Evolutionary conservation across 92 coral and sea anemone species (phyloP).

Genomic region (Parazoanthus atlanticus): DNA sequence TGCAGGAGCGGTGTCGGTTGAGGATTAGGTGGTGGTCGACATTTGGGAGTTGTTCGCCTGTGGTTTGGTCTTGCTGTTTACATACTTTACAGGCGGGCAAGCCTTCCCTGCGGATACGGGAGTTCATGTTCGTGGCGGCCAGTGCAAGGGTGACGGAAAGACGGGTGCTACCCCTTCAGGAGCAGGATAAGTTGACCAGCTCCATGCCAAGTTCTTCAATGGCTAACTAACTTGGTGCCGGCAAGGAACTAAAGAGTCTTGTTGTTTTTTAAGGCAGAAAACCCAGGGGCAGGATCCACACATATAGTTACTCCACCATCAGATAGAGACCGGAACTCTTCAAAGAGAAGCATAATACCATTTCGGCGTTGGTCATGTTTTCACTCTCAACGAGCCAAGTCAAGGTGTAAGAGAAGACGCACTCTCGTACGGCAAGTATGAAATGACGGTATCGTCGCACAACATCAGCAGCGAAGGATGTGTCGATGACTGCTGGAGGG

Average conservation of each 20-base stretch:
- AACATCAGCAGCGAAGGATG: no score
- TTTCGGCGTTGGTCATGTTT: slow-evolving; percentile 37
- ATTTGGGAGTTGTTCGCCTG: slow-evolving; percentile 31
- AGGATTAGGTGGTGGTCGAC: slow-evolving; percentile 22
- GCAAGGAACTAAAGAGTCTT: slow-evolving; percentile 5
- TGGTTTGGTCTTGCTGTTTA: slow-evolving; percentile 37
- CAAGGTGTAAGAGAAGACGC: slow-evolving; percentile 48
- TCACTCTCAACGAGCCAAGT: slow-evolving; percentile 21
- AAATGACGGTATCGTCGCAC: slow-evolving; percentile 11
- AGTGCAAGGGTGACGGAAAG: neutral
- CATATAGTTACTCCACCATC: slow-evolving; percentile 40
- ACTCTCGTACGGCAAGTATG: slow-evolving; percentile 50
- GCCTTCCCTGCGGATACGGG: slow-evolving; percentile 18
- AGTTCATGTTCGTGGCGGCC: slow-evolving; percentile 8
- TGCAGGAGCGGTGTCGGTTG: neutral
- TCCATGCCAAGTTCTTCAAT: slow-evolving; percentile 51
- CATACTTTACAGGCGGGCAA: slow-evolving; percentile 44
- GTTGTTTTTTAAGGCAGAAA: neutral
- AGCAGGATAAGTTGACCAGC: slow-evolving; percentile 37
- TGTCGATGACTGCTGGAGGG: slow-evolving; percentile 30
- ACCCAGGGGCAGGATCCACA: slow-evolving; percentile 50
- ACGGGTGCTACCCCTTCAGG: no score
- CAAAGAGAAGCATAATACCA: slow-evolving; percentile 32
- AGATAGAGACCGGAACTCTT: slow-evolving; percentile 12
- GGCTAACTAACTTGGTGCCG: slow-evolving; percentile 29